These are phyloP conservation scores for Carassius auratus DNA, from an alignment of 2,113 vertebrate genomes.

Conservation along the genomic window DNA sequence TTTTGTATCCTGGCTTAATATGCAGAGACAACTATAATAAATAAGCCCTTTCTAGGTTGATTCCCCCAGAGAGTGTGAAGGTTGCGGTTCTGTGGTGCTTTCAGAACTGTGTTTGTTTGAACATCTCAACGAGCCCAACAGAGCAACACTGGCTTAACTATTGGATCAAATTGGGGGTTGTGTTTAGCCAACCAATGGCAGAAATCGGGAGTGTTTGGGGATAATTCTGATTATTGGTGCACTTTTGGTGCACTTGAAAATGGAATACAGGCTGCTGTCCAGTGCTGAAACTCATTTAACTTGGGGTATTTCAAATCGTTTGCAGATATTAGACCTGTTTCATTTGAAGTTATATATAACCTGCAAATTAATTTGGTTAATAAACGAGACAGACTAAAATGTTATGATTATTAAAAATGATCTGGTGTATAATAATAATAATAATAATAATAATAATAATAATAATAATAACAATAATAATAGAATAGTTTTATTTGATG, in stretches of 20 bases:
- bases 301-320: neutral
- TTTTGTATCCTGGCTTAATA: neutral
- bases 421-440: too few species aligned
- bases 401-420: too few species aligned
- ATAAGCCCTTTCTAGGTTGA: too few species aligned
- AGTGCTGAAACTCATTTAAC: neutral
- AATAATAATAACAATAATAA: neutral
- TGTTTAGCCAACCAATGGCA: slow-evolving; percentile 2
- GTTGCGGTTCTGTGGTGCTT: neutral
- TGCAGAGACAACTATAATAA: slow-evolving; percentile 1
- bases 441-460: too few species aligned
- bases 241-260: too few species aligned
- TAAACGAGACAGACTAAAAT: too few species aligned
- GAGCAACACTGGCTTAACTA: neutral
- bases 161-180: neutral
- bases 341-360: neutral
- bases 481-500: neutral
- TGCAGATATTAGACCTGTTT: neutral
- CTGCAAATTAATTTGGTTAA: too few species aligned
- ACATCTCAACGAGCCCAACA: neutral
- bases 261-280: neutral
- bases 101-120: neutral
- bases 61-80: too few species aligned
- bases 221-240: neutral
- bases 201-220: neutral